These are phyloP conservation scores for Pristionchus arcanus DNA, from an alignment of 2,888 invertebrate genomes.

Conservation along the genomic window DNA sequence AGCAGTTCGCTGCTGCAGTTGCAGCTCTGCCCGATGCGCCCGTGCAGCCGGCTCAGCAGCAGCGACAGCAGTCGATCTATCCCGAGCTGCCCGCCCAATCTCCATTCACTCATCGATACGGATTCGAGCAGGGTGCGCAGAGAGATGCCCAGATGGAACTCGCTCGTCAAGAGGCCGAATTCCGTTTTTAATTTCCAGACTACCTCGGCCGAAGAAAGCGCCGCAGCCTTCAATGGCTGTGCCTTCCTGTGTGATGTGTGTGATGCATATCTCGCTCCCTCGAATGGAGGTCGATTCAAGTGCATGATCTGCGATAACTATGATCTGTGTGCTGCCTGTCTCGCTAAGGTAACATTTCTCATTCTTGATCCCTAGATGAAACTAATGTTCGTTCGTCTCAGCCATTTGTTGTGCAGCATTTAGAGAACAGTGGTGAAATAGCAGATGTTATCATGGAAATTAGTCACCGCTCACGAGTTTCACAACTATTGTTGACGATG, in stretches of 20 bases:
- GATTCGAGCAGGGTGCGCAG: not conserved
- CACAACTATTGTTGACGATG: not conserved
- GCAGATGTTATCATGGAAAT: not conserved
- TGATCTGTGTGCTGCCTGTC: conserved; percentile 17
- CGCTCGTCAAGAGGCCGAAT: not conserved
- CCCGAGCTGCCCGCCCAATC: not conserved
- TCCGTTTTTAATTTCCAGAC: not conserved
- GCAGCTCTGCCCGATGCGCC: not conserved
- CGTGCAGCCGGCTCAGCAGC: not conserved
- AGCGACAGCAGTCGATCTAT: not conserved
- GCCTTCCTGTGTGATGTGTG: conserved; percentile 33
- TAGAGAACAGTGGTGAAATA: not conserved
- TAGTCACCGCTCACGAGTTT: not conserved
- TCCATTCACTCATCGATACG: not conserved
- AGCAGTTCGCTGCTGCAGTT: no score
- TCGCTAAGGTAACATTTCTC: not conserved
- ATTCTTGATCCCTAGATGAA: no score
- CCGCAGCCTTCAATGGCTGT: not conserved
- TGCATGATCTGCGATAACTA: conserved; percentile 49
- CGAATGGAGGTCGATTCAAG: conserved; percentile 48
- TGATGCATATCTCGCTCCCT: not conserved
- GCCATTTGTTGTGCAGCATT: no score
- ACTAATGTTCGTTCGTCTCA: no score
- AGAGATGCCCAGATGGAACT: not conserved
- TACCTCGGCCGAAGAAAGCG: not conserved